Conservation (phyloP, 1,140 invertebrate genomes). For the Dinoponera quadriceps region DNA sequence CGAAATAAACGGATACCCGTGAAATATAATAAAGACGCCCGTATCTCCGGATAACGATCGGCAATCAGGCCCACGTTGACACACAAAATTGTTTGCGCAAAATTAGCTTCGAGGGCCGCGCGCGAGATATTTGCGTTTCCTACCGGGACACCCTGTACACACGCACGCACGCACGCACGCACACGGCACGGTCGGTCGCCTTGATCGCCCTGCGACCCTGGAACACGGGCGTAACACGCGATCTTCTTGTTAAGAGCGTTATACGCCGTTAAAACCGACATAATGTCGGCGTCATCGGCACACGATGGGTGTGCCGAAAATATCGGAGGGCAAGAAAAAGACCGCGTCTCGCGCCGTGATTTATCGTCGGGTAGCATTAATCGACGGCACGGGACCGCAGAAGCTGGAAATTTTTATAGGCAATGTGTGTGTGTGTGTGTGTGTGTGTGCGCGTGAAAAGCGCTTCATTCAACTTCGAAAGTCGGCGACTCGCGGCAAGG, state of each 20-base stretch:
- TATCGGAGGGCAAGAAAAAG: slow-evolving; percentile 33
- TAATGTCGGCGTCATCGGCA: slow-evolving; percentile 67
- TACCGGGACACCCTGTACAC: slow-evolving; percentile 1
- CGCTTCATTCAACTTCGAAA: slow-evolving; percentile 14
- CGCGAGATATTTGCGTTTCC: not conserved
- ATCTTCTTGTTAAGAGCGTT: slow-evolving; percentile 80
- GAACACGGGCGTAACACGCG: slow-evolving; percentile 74
- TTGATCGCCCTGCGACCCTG: slow-evolving; percentile 66
- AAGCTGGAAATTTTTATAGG: slow-evolving; percentile 56
- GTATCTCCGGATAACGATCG: not conserved
- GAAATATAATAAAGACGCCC: not conserved
- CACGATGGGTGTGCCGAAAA: slow-evolving; percentile 45
- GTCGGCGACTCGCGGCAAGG: not conserved
- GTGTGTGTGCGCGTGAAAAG: too few relatives aligned
- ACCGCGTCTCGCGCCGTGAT: slow-evolving; percentile 38
- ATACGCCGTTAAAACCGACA: slow-evolving; percentile 78
- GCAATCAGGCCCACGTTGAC: slow-evolving; percentile 15
- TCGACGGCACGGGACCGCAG: slow-evolving; percentile 42
- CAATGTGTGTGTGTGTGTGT: too few relatives aligned
- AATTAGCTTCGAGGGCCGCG: slow-evolving; percentile 7
- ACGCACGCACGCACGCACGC: slow-evolving; percentile 6
- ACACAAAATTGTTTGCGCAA: not conserved
- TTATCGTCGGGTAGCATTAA: slow-evolving; percentile 45
- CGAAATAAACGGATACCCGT: slow-evolving; percentile 7
- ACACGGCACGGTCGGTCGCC: slow-evolving; percentile 6